Evolutionary conservation across 2,113 vertebrate species (phyloP).

Genomic region (Halichoerus grypus): DNA sequence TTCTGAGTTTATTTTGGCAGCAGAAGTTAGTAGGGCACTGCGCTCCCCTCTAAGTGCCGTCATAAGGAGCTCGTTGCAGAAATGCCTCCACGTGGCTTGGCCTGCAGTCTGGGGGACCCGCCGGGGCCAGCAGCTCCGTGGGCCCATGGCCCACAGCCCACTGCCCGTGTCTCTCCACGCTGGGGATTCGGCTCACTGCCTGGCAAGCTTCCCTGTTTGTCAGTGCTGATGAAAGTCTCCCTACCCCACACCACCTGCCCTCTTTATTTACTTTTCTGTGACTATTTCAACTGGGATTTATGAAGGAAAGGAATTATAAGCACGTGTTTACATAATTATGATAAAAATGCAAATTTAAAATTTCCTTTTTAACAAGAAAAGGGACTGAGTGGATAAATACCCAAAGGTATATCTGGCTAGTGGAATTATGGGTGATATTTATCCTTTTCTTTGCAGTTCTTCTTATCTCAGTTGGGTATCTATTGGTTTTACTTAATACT

Average conservation of each 20-base stretch:
- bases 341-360: conserved; percentile 36
- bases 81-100: background rate
- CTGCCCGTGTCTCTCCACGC: background rate
- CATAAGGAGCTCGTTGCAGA: background rate
- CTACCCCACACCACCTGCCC: background rate
- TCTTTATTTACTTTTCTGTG: background rate
- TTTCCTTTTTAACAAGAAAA: background rate
- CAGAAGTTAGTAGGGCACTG: background rate
- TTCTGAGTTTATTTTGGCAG: background rate
- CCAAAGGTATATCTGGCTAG: background rate
- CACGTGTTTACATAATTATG: background rate
- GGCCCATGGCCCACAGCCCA: background rate
- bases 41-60: background rate
- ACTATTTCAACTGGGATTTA: background rate
- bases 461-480: background rate
- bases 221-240: background rate
- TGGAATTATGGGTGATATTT: background rate
- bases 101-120: accelerated
- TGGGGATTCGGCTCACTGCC: background rate
- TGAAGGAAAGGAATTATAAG: conserved; percentile 20
- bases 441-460: background rate
- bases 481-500: background rate
- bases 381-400: background rate
- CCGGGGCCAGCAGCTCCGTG: background rate
- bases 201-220: background rate